Evolutionary conservation across 2,797 vertebrate genomes (phyloP), one percentile per base, ranked within the genome.

Genomic region (Paedocypris micromegethes): DNA sequence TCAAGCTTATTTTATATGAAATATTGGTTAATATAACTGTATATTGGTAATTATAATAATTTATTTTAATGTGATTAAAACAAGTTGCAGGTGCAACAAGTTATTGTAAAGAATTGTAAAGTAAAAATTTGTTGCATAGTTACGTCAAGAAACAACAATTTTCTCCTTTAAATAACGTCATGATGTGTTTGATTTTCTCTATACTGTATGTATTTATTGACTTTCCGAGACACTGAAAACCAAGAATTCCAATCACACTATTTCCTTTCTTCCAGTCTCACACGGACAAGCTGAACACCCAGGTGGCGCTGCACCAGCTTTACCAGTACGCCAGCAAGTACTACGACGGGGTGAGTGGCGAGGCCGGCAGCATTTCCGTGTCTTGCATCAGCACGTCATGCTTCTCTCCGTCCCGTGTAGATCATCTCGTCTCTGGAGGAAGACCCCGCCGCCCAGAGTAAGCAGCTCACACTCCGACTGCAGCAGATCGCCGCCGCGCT

Each of bases 261-360:
- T 5, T 56, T 39, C 42, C 48, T 39, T 46, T 59, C 23, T 5
- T 9, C 37, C 72, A 97, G 95, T 85, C 93, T 52, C 95, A 97
- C 82, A 98, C 94, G 0, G 94, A 97, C 78, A 93, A 95, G 72
- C 83, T 98, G 83, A 97, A 97, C 80, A 94, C 93, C 0, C 90
- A 98, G 54, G 91, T 94, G 86, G 94, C 96, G 71, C 84, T 98
- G 75, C 92, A 98, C 81, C 93, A 98, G 81, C 93, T 98, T 68
- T 98, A 97, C 86, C 93, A 97, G 82, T 97, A 95, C 39, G 95
- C 96, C 67, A 97, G 94, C 90, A 98, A 97, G 83, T 97, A 98
- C 91, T 98, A 97, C 0, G 95, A 98, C 23, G 92, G 90, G 92
- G 95, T 98, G 86, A 85, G 93, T 63, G 42, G 3, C 23, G 23